These are phyloP conservation scores for Sphaeridia pumilis DNA, from an alignment of 2,888 invertebrate genomes.

Conservation along the genomic window DNA sequence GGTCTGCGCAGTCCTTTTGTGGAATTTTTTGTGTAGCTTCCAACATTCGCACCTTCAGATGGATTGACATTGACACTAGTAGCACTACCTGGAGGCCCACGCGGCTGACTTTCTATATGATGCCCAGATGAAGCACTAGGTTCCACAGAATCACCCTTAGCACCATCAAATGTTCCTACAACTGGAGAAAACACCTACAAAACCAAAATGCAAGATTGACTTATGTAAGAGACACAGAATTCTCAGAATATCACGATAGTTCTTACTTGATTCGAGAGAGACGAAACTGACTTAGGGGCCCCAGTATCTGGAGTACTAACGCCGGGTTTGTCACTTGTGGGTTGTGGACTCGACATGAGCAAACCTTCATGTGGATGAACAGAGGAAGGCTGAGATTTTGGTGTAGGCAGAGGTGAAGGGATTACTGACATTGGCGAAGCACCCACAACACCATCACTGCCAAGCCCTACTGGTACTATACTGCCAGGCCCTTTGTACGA, in stretches of 20 bases:
- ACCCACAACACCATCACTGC: slow-evolving; percentile 40
- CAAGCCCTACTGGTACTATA: slow-evolving; percentile 17
- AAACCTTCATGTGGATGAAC: slow-evolving; percentile 31
- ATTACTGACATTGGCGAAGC: slow-evolving; percentile 56
- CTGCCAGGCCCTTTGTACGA: slow-evolving; percentile 46
- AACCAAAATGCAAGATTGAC: slow-evolving; percentile 1
- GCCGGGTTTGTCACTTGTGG: slow-evolving; percentile 40
- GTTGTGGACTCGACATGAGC: slow-evolving; percentile 37
- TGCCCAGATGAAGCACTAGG: background rate
- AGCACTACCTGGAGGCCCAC: slow-evolving; percentile 5
- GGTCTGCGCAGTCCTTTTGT: slow-evolving; percentile 54
- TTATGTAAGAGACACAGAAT: too few species aligned
- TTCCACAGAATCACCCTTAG: slow-evolving; percentile 28
- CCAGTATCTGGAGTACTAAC: slow-evolving; percentile 39
- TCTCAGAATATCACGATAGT: too few species aligned
- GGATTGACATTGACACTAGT: too few species aligned
- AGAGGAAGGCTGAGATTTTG: slow-evolving; percentile 52
- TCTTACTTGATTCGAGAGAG: slow-evolving; percentile 40
- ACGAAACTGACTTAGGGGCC: slow-evolving; percentile 41
- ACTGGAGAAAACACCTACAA: slow-evolving; percentile 31
- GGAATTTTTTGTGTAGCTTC: background rate
- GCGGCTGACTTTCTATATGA: slow-evolving; percentile 6
- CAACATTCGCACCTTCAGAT: too few species aligned
- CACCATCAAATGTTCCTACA: slow-evolving; percentile 28
- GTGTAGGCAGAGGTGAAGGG: slow-evolving; percentile 58